Evolutionary conservation across 2,888 invertebrate genomes (phyloP).

Genomic region (Oxystoma pomonae): DNA sequence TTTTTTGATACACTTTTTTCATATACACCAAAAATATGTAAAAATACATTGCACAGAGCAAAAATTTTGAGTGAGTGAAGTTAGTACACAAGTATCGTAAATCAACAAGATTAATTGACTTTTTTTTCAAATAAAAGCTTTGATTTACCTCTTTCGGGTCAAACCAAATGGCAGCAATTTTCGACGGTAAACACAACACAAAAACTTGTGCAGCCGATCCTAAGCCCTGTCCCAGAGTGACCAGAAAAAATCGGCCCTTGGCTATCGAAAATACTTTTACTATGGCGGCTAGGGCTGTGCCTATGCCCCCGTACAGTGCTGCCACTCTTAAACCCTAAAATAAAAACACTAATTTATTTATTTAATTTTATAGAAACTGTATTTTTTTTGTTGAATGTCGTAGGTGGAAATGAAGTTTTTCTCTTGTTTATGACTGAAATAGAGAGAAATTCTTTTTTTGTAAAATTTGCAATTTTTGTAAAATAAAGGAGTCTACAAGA

Average conservation of each 20-base stretch:
- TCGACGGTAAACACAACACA: conserved; percentile 85
- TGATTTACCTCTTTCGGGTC: conserved; percentile 87
- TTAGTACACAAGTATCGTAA: no score
- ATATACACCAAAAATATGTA: no score
- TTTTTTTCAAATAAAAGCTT: no score
- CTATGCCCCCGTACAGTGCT: conserved; percentile 39
- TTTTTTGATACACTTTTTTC: no score
- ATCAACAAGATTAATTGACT: no score
- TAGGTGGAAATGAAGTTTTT: no score
- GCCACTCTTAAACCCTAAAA: conserved; percentile 15
- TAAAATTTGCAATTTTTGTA: no score
- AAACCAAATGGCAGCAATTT: conserved; percentile 95
- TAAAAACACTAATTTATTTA: not conserved
- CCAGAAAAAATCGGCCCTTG: conserved; percentile 77
- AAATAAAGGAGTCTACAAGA: no score
- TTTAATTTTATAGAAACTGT: no score
- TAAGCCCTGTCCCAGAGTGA: conserved; percentile 83
- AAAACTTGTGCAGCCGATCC: conserved; percentile 84
- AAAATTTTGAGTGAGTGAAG: no score
- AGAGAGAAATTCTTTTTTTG: not conserved
- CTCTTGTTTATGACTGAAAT: not conserved
- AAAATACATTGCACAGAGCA: no score
- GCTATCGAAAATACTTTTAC: conserved; percentile 81
- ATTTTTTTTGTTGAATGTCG: not conserved
- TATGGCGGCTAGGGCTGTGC: conserved; percentile 85